Conservation (phyloP, 2,113 vertebrate genomes). For the Sorex fumeus region DNA sequence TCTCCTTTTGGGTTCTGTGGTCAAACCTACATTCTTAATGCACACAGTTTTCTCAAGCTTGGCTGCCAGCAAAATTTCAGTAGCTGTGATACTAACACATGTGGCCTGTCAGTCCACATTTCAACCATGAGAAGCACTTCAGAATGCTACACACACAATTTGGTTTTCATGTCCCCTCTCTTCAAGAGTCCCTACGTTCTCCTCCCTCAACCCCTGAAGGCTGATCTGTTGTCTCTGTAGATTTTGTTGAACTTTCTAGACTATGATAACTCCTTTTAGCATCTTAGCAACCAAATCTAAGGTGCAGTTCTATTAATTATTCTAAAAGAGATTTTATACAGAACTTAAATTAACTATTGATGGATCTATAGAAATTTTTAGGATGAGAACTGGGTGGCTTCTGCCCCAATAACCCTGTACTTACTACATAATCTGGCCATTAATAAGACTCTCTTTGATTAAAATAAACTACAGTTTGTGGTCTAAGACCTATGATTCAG, state of each 20-base stretch:
- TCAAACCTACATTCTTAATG: neutral
- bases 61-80: neutral
- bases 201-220: neutral
- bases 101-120: neutral
- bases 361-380: neutral
- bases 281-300: neutral
- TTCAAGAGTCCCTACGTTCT: neutral
- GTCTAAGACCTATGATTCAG: neutral
- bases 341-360: neutral
- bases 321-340: neutral
- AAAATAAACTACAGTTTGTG: neutral
- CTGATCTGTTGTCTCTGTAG: neutral
- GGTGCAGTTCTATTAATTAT: neutral
- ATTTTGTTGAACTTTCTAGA: neutral
- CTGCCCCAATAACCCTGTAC: neutral
- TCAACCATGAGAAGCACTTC: neutral
- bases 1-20: too few species aligned
- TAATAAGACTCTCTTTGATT: neutral
- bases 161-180: neutral
- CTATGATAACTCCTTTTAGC: neutral
- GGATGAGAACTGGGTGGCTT: neutral
- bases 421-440: neutral
- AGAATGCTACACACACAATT: neutral
- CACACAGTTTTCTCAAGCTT: neutral
- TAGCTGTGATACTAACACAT: neutral